A percentile compares a stretch with the other conserved stretches of the same genome.
phyloP scores from a whole-genome alignment of 2,113 vertebrate species.

The Brachirus orientalis region DNA sequence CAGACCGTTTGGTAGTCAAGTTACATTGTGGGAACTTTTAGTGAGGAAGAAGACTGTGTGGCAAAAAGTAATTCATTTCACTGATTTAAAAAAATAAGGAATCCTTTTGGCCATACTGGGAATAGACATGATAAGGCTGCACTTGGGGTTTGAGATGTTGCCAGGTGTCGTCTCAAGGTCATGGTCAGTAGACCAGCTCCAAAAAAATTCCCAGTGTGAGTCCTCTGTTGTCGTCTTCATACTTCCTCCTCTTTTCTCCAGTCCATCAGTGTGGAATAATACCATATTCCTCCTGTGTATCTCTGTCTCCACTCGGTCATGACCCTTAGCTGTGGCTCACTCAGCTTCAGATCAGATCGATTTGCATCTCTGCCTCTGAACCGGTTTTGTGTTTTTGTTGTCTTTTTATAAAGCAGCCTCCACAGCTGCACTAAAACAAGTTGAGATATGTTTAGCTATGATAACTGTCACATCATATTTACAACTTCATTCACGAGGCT shows the following conservation, averaged over 20 bases:
- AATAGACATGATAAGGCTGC: not conserved
- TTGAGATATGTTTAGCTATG: slow-evolving; percentile 17
- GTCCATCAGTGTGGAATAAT: slow-evolving; percentile 9
- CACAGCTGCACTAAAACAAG: slow-evolving; percentile 7
- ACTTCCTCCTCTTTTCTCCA: slow-evolving; percentile 13
- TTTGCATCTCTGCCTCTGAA: slow-evolving; percentile 15
- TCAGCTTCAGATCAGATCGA: slow-evolving; percentile 35
- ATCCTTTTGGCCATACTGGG: too few species aligned
- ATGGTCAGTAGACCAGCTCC: slow-evolving; percentile 1
- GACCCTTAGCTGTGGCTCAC: not conserved
- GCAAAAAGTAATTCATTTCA: too few species aligned
- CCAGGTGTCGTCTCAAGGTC: slow-evolving; percentile 37
- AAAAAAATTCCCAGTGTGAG: slow-evolving; percentile 24
- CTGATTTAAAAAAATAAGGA: too few species aligned
- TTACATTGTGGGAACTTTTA: too few species aligned
- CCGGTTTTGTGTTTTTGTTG: slow-evolving; percentile 5
- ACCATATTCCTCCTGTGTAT: slow-evolving; percentile 5
- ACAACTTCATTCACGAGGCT: slow-evolving; percentile 25
- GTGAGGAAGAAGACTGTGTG: too few species aligned
- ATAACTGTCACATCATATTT: slow-evolving; percentile 27
- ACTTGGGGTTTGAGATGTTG: not conserved
- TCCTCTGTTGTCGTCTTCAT: slow-evolving; percentile 11
- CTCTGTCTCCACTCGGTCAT: too few species aligned
- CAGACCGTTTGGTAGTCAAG: too few species aligned
- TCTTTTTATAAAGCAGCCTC: not conserved